Evolutionary conservation across 2,113 vertebrate species (phyloP).

Genomic region (Pterocles orientalis): DNA sequence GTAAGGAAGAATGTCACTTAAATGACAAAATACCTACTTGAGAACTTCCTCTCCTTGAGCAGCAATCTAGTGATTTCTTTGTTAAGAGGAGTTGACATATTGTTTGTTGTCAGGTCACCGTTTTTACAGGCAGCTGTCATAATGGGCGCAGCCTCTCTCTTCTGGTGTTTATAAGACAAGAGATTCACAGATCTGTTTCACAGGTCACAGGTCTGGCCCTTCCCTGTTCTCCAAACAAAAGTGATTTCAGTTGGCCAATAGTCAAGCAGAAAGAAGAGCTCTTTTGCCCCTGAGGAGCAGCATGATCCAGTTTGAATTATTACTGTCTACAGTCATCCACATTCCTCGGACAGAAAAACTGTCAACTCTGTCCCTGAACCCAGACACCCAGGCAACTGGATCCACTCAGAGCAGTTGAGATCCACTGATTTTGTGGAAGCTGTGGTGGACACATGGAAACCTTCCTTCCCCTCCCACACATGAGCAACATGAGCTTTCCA

Average conservation of each 20-base stretch:
- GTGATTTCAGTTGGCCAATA: neutral
- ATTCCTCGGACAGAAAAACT: neutral
- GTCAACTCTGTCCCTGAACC: neutral
- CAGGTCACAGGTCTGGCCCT: neutral
- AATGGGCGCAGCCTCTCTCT: neutral
- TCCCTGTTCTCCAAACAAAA: neutral
- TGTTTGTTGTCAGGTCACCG: neutral
- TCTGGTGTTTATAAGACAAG: neutral
- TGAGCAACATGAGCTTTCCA: neutral
- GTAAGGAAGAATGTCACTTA: conserved; percentile 16
- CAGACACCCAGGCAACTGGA: neutral
- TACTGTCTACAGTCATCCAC: neutral
- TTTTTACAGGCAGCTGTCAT: neutral
- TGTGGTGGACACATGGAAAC: neutral
- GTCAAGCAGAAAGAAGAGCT: neutral
- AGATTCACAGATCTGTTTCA: neutral
- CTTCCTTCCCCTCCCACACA: neutral
- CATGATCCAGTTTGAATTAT: neutral
- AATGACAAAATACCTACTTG: conserved; percentile 45
- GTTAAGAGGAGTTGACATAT: conserved; percentile 5
- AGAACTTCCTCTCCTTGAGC: conserved; percentile 22
- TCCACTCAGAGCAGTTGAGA: neutral
- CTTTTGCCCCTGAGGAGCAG: neutral
- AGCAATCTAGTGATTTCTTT: neutral
- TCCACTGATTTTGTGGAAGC: neutral